Base-by-base conservation (phyloP, 92 coral and sea anemone genomes). In the Porites lobata region DNA sequence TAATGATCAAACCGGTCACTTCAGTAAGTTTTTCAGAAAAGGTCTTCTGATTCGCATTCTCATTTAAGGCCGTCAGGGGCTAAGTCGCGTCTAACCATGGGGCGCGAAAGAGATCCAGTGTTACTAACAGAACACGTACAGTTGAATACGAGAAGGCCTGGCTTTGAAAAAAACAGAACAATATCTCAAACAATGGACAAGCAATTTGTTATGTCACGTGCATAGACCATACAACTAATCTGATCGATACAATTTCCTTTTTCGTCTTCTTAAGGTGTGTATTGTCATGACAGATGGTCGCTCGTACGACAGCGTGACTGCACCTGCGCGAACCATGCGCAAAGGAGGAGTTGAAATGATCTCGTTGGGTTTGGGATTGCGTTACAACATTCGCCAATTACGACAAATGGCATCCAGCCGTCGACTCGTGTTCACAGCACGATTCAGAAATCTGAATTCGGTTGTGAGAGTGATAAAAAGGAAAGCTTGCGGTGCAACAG, bases 241-340 rank as follows among this genome's bases (percentile, higher is more conserved):
- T 71, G 14, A 13, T 18, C 7, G 43, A 9, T 51, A 14, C n/a
- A 19, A n/a, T 8, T 17, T 9, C 50, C 19, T 15, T 12, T 75
- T 9, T 52, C 1, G 53, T 53, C 14, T 75, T 53, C 4, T 75
- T 20, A n/a, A 75, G 78, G 91, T 94, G 67, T 85, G 96, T 77
- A 67, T 97, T 77, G 90, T 95, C 3, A 91, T 95, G 96, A 95
- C 98, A 26, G 96, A 95, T 58, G 98, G 98, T 6, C 90, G 83
- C 59, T 93, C 98, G 7, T 88, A 82, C 63, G 98, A 95, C 85
- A 76, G 78, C 47, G 98, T 95, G 12, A 51, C 21, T 0, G 76
- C 69, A 11, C 92, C 94, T 3, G 94, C 98, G 26, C 89, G 85
- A 12, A 51, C 70, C 32, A 63, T 95, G 38, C 95, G 94, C 57